Evolutionary conservation across 1,140 invertebrate species (phyloP).

Genomic region (Condylostylus longicornis): DNA sequence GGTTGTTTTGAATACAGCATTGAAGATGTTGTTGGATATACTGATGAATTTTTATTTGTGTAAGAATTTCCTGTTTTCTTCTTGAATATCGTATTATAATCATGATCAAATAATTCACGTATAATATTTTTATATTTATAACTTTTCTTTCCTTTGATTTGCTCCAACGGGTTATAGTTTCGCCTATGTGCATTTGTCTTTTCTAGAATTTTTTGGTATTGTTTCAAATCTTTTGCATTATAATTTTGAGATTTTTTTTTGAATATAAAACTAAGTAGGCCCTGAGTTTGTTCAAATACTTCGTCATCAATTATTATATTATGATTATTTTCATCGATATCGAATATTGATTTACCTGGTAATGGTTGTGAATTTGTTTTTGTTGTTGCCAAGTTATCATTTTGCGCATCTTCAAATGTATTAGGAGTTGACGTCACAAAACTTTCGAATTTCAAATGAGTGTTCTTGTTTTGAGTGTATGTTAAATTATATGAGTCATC

Average conservation of each 20-base stretch:
- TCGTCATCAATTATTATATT: slow-evolving; percentile 3
- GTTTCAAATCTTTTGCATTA: slow-evolving; percentile 10
- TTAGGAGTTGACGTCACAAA: not conserved
- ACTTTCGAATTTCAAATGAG: not conserved
- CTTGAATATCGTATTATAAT: slow-evolving; percentile 8
- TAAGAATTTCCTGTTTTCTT: too few species aligned
- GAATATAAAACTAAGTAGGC: slow-evolving; percentile 13
- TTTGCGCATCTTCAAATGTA: not conserved
- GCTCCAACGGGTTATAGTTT: slow-evolving; percentile 10
- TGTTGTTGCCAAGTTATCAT: not conserved
- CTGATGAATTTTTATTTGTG: too few species aligned
- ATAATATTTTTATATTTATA: slow-evolving; percentile 3
- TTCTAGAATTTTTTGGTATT: slow-evolving; percentile 15
- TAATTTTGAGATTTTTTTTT: slow-evolving; percentile 10
- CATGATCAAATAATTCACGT: not conserved
- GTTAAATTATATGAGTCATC: not conserved
- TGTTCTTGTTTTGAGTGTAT: too few species aligned
- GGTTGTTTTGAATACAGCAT: too few species aligned
- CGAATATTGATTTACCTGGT: not conserved
- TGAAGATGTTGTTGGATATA: too few species aligned
- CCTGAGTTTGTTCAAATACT: slow-evolving; percentile 8
- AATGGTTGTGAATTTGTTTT: not conserved
- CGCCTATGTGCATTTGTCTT: slow-evolving; percentile 12
- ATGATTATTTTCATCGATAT: not conserved
- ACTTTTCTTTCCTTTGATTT: not conserved